Evolutionary conservation across 1,140 invertebrate species (phyloP).

Genomic region (Melitaea cinxia): DNA sequence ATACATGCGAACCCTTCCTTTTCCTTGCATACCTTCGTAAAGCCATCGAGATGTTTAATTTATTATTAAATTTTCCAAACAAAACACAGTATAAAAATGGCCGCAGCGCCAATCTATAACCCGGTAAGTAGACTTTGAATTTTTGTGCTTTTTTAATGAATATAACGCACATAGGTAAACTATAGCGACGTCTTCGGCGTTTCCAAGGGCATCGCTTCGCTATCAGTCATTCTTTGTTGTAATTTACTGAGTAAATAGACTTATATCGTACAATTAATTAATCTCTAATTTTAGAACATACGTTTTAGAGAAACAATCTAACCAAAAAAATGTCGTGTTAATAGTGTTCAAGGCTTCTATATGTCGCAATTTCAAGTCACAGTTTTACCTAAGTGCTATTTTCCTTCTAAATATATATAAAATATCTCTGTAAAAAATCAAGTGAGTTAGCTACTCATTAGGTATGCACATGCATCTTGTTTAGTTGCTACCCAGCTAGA

Average conservation of each 20-base stretch:
- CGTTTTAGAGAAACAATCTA: not conserved
- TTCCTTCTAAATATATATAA: too few species aligned
- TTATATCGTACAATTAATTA: not conserved
- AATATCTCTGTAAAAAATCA: too few species aligned
- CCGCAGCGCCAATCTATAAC: constrained; percentile 63
- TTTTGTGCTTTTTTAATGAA: constrained; percentile 36
- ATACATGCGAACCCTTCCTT: too few species aligned
- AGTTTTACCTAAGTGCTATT: too few species aligned
- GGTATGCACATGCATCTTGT: too few species aligned
- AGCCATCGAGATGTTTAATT: too few species aligned
- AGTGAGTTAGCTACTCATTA: too few species aligned
- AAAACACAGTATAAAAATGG: constrained; percentile 48
- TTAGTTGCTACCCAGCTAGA: too few species aligned
- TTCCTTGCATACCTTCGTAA: too few species aligned
- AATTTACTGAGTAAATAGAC: constrained; percentile 46
- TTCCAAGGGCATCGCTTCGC: constrained; percentile 50
- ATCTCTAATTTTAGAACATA: not conserved
- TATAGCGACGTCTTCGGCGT: constrained; percentile 35
- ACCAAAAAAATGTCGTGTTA: not conserved
- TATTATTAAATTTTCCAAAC: too few species aligned
- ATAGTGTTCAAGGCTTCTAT: too few species aligned
- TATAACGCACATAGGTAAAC: constrained; percentile 24
- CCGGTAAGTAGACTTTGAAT: constrained; percentile 52
- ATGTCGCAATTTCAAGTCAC: too few species aligned
- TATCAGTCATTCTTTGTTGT: constrained; percentile 21